These are phyloP conservation scores for Notamacropus eugenii DNA, from an alignment of 2,797 vertebrate species.

Conservation along the genomic window DNA sequence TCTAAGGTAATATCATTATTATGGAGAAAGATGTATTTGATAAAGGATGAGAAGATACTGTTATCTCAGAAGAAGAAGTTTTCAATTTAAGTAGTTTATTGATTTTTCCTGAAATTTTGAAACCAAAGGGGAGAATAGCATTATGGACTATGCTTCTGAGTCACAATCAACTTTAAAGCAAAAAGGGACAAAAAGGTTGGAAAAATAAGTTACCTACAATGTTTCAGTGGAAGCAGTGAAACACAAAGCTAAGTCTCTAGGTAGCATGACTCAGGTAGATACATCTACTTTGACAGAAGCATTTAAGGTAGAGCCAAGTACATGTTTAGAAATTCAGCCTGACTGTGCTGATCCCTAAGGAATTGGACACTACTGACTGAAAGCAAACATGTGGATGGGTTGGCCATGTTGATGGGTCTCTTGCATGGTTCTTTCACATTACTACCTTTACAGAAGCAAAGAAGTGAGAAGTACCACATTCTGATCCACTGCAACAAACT, in stretches of 20 bases:
- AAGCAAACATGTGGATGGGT: neutral
- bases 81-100: constrained; percentile 38
- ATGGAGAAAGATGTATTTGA: constrained; percentile 49
- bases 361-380: neutral
- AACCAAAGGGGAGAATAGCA: constrained; percentile 44
- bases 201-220: constrained; percentile 28
- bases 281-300: neutral
- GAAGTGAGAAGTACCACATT: neutral
- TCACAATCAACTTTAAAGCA: neutral
- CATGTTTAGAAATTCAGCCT: constrained; percentile 3
- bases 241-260: neutral
- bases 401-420: neutral
- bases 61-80: constrained; percentile 39
- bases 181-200: constrained; percentile 15
- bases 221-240: neutral
- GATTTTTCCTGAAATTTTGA: constrained; percentile 51
- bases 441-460: neutral
- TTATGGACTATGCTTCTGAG: constrained; percentile 21
- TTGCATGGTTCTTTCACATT: neutral
- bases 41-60: constrained; percentile 17
- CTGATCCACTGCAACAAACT: neutral
- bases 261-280: neutral
- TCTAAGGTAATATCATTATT: constrained; percentile 47
- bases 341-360: constrained; percentile 24
- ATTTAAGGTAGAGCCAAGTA: neutral